phyloP scores from a whole-genome alignment of 2,113 vertebrate species.

The Shinisaurus crocodilurus region DNA sequence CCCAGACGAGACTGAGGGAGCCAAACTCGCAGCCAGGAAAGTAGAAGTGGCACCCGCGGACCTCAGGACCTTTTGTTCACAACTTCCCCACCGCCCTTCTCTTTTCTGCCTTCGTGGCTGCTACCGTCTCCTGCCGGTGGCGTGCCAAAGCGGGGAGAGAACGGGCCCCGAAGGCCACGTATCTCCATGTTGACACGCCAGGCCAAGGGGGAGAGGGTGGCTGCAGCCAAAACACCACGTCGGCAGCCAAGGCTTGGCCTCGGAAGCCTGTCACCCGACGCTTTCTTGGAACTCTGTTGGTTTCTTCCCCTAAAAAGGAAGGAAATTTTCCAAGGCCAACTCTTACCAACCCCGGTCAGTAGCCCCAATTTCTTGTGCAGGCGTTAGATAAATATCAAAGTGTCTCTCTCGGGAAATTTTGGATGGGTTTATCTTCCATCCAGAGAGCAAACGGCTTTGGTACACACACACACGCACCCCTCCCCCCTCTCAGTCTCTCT shows the following conservation, averaged over 20 bases:
- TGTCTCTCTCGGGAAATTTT: too few species aligned
- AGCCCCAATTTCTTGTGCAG: not conserved
- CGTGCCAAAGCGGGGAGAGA: not conserved
- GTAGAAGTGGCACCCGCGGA: not conserved
- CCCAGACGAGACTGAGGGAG: not conserved
- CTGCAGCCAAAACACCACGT: conserved; percentile 1
- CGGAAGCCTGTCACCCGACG: not conserved
- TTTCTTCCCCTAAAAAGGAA: not conserved
- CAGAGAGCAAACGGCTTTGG: not conserved
- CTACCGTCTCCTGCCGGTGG: not conserved
- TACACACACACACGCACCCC: too few species aligned
- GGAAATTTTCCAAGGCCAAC: not conserved
- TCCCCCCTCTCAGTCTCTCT: too few species aligned
- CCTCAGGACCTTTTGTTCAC: not conserved
- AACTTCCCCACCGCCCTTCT: not conserved
- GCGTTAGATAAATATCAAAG: not conserved
- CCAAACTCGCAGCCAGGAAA: not conserved
- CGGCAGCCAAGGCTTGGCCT: not conserved
- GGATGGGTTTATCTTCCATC: not conserved
- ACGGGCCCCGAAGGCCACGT: not conserved
- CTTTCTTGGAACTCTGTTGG: not conserved
- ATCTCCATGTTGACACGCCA: not conserved
- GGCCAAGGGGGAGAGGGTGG: not conserved
- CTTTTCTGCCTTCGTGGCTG: not conserved
- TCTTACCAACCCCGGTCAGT: too few species aligned